These are phyloP conservation scores for Thaumetopoea pityocampa DNA, from an alignment of 1,140 invertebrate species.

Conservation along the genomic window DNA sequence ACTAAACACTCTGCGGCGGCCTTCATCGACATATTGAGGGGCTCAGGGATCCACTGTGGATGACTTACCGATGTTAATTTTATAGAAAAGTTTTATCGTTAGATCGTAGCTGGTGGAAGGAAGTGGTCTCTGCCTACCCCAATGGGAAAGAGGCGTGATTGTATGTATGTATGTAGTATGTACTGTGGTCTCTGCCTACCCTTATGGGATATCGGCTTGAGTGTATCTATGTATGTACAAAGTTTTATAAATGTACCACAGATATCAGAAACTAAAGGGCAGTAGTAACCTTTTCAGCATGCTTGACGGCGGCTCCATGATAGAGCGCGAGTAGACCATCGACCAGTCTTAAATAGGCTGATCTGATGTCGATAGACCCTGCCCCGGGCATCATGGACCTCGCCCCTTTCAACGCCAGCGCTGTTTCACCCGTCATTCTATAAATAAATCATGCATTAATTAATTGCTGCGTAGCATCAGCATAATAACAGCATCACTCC, in stretches of 20 bases:
- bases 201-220: too few relatives aligned
- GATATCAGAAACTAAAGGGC: background rate
- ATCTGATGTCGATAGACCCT: conserved; percentile 62
- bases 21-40: too few relatives aligned
- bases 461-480: background rate
- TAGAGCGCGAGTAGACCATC: conserved; percentile 84
- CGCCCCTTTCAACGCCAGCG: conserved; percentile 52
- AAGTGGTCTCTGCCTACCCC: too few relatives aligned
- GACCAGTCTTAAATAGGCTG: conserved; percentile 78
- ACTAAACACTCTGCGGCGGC: too few relatives aligned
- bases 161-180: too few relatives aligned
- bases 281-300: conserved; percentile 81
- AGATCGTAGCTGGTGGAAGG: too few relatives aligned
- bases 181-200: too few relatives aligned
- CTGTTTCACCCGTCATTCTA: conserved; percentile 53
- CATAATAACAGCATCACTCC: too few relatives aligned
- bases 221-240: background rate
- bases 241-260: background rate
- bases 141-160: too few relatives aligned
- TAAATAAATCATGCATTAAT: conserved; percentile 1
- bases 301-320: conserved; percentile 81
- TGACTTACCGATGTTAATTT: too few relatives aligned
- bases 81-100: too few relatives aligned
- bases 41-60: too few relatives aligned
- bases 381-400: conserved; percentile 64